Percentiles rank a stretch among this genome's conserved stretches.
Evolutionary conservation across 2,797 vertebrate genomes (phyloP).

Genomic region (Pteropus rufus): DNA sequence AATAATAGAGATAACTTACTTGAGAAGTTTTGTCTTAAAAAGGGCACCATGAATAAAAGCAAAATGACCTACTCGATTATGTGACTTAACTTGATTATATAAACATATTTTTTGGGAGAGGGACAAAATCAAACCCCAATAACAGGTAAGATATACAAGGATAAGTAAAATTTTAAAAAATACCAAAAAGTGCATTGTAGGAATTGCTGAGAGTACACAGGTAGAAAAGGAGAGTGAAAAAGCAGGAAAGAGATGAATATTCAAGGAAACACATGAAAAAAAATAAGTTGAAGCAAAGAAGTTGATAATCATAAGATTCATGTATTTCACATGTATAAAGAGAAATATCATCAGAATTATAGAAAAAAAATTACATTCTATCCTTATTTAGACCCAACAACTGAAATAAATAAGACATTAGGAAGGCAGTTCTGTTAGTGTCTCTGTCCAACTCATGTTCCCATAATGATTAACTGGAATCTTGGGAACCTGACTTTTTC

Average conservation of each 20-base stretch:
- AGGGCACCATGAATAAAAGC: not conserved
- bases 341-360: not conserved
- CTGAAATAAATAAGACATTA: not conserved
- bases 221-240: not conserved
- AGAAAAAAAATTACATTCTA: too few species aligned
- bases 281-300: not conserved
- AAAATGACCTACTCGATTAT: not conserved
- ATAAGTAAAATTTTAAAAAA: not conserved
- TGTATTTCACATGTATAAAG: not conserved
- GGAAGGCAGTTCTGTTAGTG: not conserved
- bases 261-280: not conserved
- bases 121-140: not conserved
- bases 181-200: not conserved
- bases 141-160: not conserved
- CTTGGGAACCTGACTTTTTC: not conserved
- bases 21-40: not conserved
- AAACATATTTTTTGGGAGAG: not conserved
- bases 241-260: not conserved
- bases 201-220: not conserved
- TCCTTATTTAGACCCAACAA: not conserved
- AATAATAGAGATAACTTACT: not conserved
- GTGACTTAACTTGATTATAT: not conserved
- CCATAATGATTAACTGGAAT: not conserved
- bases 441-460: not conserved
- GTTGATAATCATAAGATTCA: not conserved